Evolutionary conservation across 2,113 vertebrate species (phyloP).

Genomic region (Larimichthys crocea): DNA sequence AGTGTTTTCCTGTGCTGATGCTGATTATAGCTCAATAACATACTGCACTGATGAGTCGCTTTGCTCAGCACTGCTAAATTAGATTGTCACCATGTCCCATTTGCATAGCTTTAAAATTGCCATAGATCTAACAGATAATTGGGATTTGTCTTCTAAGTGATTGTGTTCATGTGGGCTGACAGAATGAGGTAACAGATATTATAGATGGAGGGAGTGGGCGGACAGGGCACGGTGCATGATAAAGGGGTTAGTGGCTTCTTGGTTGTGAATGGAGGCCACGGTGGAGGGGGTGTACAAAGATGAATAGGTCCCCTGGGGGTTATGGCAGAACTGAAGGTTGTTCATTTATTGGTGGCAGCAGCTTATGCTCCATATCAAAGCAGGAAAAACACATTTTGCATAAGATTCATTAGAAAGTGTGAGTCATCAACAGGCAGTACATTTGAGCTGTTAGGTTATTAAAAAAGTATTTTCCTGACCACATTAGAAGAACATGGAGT

Average conservation of each 20-base stretch:
- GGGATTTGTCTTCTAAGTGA: neutral
- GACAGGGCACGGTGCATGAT: neutral
- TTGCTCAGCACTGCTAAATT: slow-evolving; percentile 6
- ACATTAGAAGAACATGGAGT: neutral
- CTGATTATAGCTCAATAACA: slow-evolving; percentile 13
- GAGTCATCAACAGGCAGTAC: neutral
- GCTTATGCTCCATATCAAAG: neutral
- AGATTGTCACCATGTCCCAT: slow-evolving; percentile 11
- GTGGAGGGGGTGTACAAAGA: neutral
- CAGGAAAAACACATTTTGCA: neutral
- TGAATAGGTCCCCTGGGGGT: slow-evolving; percentile 1
- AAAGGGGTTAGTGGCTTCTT: slow-evolving; percentile 10
- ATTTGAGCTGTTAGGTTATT: neutral
- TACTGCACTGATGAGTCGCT: slow-evolving; percentile 17
- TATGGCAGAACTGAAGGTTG: neutral
- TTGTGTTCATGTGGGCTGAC: slow-evolving; percentile 28
- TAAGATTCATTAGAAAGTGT: neutral
- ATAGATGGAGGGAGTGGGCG: slow-evolving; percentile 28
- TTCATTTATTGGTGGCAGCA: neutral
- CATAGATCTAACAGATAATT: slow-evolving; percentile 27
- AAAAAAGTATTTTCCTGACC: neutral
- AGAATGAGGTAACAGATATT: slow-evolving; percentile 37
- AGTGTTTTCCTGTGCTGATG: neutral
- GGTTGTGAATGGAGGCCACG: slow-evolving; percentile 11
- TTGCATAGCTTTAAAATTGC: slow-evolving; percentile 25